Conservation (phyloP, 2,113 vertebrate genomes). For the Peromyscus leucopus region DNA sequence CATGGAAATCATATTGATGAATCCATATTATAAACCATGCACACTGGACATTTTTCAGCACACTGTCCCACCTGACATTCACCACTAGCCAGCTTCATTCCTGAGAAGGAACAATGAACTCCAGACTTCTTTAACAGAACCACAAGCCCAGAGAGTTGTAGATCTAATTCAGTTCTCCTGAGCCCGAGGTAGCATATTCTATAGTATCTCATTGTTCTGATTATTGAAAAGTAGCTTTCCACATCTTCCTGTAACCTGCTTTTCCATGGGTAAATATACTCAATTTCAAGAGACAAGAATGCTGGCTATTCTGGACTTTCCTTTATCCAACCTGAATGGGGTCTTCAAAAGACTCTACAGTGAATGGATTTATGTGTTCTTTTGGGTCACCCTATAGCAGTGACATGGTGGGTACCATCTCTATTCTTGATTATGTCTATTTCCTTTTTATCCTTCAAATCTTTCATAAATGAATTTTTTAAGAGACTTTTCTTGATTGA, state of each 20-base stretch:
- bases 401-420: neutral
- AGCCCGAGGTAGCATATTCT: neutral
- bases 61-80: neutral
- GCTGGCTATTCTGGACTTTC: neutral
- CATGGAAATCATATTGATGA: neutral
- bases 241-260: neutral
- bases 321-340: neutral
- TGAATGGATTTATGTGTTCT: rapidly evolving
- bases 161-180: neutral
- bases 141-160: neutral
- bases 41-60: neutral
- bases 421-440: neutral
- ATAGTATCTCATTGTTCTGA: neutral
- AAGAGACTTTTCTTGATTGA: neutral
- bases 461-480: neutral
- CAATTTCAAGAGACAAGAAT: neutral
- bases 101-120: neutral
- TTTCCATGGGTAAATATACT: neutral
- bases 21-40: neutral
- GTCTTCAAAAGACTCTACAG: neutral
- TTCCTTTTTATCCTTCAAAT: neutral
- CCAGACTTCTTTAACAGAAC: neutral
- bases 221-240: neutral
- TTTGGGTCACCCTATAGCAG: no score
- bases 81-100: neutral